A percentile compares a stretch with the other conserved stretches of the same genome.
Conservation (phyloP, 1,140 invertebrate genomes). For the Chionoecetes opilio region DNA sequence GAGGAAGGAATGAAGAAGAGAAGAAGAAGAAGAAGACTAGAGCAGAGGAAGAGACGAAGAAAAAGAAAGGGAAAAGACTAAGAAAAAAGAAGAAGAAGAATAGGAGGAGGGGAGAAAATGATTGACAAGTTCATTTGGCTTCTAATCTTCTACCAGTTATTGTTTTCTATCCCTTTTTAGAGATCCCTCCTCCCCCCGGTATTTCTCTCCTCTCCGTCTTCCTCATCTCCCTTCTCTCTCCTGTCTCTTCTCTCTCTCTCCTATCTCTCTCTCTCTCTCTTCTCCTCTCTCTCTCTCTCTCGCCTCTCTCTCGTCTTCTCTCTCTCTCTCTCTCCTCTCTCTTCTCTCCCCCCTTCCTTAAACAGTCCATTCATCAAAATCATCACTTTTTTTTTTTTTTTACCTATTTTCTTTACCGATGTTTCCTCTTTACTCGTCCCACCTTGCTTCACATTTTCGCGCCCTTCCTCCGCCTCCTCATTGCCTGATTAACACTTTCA, state of each 20-base stretch:
- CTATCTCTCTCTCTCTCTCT: slow-evolving; percentile 17
- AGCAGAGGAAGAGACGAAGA: too few species aligned
- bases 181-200: too few species aligned
- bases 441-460: not conserved
- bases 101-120: not conserved
- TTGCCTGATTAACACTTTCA: slow-evolving; percentile 30
- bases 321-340: not conserved
- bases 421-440: not conserved
- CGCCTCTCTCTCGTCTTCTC: not conserved
- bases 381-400: too few species aligned
- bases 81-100: too few species aligned
- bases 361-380: not conserved
- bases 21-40: too few species aligned
- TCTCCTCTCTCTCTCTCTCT: slow-evolving; percentile 3
- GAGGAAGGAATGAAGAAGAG: too few species aligned
- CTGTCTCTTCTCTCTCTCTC: too few species aligned
- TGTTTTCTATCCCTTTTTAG: not conserved
- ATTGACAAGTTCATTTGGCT: not conserved
- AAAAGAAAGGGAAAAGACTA: too few species aligned
- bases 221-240: too few species aligned
- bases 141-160: too few species aligned
- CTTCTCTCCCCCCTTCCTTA: not conserved
- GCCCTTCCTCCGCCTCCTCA: not conserved
- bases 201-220: too few species aligned
- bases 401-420: not conserved